Conservation (phyloP, 2,113 vertebrate genomes). For the Megaceryle maxima region DNA sequence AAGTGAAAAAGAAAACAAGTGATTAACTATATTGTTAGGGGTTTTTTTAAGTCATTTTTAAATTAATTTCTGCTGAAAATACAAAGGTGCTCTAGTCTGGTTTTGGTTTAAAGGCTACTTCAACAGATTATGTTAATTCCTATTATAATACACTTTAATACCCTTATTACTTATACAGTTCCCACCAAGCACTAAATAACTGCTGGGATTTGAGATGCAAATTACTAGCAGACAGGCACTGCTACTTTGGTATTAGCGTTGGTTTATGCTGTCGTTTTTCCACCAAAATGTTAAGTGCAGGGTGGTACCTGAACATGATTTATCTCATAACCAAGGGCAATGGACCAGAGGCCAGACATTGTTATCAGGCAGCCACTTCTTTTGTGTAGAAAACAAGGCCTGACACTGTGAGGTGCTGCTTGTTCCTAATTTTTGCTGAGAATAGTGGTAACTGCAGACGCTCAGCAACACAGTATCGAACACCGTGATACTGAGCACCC, state of each 20-base stretch:
- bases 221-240: neutral
- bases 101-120: neutral
- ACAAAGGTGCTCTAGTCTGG: neutral
- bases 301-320: neutral
- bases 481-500: neutral
- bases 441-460: rapidly evolving
- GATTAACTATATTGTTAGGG: neutral
- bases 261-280: neutral
- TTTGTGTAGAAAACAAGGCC: neutral
- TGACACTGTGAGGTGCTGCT: neutral
- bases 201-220: neutral
- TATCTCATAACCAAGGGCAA: neutral
- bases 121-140: neutral
- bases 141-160: neutral
- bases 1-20: neutral
- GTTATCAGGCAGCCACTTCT: neutral
- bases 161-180: neutral
- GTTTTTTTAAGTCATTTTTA: neutral
- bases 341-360: neutral
- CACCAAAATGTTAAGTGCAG: neutral
- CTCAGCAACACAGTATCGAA: neutral
- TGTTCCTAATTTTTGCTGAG: neutral
- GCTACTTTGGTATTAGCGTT: neutral
- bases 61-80: neutral
- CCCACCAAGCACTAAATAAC: neutral